A percentile compares a stretch with the other conserved stretches of the same genome.
Evolutionary conservation across 2,113 vertebrate species (phyloP).

Genomic region (Pontoporia blainvillei): DNA sequence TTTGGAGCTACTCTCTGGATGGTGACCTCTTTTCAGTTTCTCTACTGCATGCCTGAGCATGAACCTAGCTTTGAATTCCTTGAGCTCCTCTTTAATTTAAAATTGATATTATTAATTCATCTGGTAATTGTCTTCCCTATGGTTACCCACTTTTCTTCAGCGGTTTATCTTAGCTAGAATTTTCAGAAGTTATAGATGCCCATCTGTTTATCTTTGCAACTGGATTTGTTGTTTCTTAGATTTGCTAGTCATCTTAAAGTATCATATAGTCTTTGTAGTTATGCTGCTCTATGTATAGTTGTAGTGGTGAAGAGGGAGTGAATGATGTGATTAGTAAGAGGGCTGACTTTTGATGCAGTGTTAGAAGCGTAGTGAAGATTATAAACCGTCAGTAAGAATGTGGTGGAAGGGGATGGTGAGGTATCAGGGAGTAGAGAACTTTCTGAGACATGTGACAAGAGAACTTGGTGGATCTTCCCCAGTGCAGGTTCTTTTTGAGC

Average conservation of each 20-base stretch:
- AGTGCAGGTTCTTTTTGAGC: not conserved
- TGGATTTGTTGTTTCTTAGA: not conserved
- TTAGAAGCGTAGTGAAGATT: not conserved
- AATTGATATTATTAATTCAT: slow-evolving; percentile 3
- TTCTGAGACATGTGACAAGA: not conserved
- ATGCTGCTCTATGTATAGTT: not conserved
- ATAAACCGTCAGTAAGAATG: not conserved
- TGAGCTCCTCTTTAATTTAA: slow-evolving; percentile 27
- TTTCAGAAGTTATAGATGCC: not conserved
- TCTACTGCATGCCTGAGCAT: not conserved
- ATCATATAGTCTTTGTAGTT: not conserved
- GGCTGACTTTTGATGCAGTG: not conserved
- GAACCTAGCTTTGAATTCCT: slow-evolving; percentile 27
- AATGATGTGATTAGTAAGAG: not conserved
- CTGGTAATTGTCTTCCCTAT: not conserved
- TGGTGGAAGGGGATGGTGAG: not conserved
- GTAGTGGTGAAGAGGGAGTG: not conserved
- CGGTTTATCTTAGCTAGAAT: not conserved
- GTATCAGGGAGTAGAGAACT: not conserved
- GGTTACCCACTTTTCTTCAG: not conserved
- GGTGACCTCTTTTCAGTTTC: not conserved
- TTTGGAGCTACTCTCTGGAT: slow-evolving; percentile 34
- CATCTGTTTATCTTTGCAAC: not conserved
- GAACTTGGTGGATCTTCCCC: not conserved
- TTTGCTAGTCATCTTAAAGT: not conserved